These are phyloP conservation scores for Calliopum simillimum DNA, from an alignment of 2,888 invertebrate species.

Conservation along the genomic window DNA sequence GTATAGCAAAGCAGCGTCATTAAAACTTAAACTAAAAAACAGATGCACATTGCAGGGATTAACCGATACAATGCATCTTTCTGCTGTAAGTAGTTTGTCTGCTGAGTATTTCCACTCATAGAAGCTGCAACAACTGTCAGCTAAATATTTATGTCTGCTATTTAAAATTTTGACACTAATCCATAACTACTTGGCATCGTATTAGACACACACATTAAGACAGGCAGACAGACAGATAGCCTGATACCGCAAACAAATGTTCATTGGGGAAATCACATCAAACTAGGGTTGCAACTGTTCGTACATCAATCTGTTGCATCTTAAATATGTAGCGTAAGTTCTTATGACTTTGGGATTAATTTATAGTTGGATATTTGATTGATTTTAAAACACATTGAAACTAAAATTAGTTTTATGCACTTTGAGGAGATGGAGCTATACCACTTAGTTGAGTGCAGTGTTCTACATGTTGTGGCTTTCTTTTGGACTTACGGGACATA, in stretches of 20 bases:
- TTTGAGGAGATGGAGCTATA: too few relatives aligned
- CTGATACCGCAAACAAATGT: not conserved
- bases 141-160: slow-evolving; percentile 44
- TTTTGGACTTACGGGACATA: too few relatives aligned
- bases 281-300: not conserved
- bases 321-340: too few relatives aligned
- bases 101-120: not conserved
- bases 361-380: slow-evolving; percentile 9
- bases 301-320: not conserved
- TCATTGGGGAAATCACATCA: too few relatives aligned
- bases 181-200: slow-evolving; percentile 33
- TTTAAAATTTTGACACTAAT: slow-evolving; percentile 46
- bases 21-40: not conserved
- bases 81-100: too few relatives aligned
- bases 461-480: too few relatives aligned
- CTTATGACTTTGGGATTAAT: slow-evolving; percentile 6
- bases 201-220: slow-evolving; percentile 16
- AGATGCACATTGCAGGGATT: slow-evolving; percentile 24
- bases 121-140: not conserved
- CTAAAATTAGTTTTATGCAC: too few relatives aligned
- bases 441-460: too few relatives aligned
- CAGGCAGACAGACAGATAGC: not conserved
- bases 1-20: too few relatives aligned
- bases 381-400: not conserved
- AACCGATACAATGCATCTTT: not conserved